phyloP scores from a whole-genome alignment of 2,888 invertebrate species.

The Monochamus alternatus region DNA sequence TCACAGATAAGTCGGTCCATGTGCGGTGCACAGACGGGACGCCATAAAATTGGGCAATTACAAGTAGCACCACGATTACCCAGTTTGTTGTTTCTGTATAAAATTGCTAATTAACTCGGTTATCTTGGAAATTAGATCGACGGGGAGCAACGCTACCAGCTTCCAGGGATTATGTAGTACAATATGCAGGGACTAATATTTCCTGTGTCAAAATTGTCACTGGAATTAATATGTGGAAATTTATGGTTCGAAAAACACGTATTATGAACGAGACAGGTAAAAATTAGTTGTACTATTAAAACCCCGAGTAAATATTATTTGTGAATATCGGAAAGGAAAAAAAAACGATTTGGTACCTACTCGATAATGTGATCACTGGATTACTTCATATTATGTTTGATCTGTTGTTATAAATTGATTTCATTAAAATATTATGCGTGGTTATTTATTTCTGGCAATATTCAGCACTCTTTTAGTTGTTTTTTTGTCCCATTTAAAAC shows the following conservation, averaged over 20 bases:
- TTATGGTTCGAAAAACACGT: neutral
- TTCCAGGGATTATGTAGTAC: neutral
- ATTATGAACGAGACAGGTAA: too few relatives aligned
- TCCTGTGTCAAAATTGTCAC: conserved; percentile 6
- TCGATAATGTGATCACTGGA: too few relatives aligned
- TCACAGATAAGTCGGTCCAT: conserved; percentile 26
- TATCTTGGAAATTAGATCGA: conserved; percentile 22
- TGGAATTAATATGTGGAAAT: neutral
- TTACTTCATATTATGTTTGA: too few relatives aligned
- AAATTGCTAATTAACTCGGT: conserved; percentile 26
- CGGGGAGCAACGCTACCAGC: neutral
- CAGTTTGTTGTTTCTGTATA: conserved; percentile 25
- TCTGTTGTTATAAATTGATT: too few relatives aligned
- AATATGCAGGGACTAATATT: conserved; percentile 6
- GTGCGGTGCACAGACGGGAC: conserved; percentile 26
- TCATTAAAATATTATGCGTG: too few relatives aligned
- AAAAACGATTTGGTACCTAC: too few relatives aligned
- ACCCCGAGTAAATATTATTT: too few relatives aligned
- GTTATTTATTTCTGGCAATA: too few relatives aligned
- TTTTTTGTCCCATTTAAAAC: too few relatives aligned
- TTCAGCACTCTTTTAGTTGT: too few relatives aligned
- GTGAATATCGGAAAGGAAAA: too few relatives aligned
- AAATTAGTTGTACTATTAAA: too few relatives aligned
- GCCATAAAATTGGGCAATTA: conserved; percentile 32
- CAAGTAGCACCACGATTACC: conserved; percentile 35